Percentiles rank a stretch among this genome's conserved stretches.
Conservation (phyloP, 2,113 vertebrate species). For the Colius striatus region DNA sequence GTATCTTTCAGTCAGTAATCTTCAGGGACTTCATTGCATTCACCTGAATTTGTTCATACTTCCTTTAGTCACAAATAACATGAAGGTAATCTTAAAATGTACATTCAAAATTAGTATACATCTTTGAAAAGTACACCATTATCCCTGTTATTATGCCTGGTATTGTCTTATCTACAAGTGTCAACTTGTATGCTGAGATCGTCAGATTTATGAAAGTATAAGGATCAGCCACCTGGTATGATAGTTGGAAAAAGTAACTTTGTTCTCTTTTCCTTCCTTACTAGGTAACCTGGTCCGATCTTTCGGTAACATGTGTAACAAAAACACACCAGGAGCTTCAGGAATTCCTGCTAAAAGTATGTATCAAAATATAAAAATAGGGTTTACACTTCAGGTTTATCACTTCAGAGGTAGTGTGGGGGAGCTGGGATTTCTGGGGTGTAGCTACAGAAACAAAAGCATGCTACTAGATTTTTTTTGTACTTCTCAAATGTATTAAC, state of each 20-base stretch:
- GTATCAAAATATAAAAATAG: constrained; percentile 9
- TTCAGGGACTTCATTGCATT: not conserved
- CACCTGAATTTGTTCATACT: not conserved
- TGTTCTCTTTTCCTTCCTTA: constrained; percentile 44
- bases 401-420: not conserved
- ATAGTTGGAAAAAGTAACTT: constrained; percentile 17
- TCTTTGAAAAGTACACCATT: not conserved
- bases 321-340: constrained; percentile 93
- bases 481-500: not conserved
- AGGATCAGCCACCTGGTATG: not conserved
- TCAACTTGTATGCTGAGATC: not conserved
- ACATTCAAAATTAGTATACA: not conserved
- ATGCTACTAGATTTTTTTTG: not conserved
- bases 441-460: not conserved
- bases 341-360: constrained; percentile 92
- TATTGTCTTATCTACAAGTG: not conserved
- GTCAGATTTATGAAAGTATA: not conserved
- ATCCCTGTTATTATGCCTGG: not conserved
- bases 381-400: not conserved
- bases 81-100: not conserved
- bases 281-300: constrained; percentile 93
- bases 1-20: not conserved
- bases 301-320: constrained; percentile 86
- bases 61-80: not conserved
- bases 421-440: not conserved